A percentile compares a stretch with the other conserved stretches of the same genome.
Evolutionary conservation across 2,797 vertebrate species (phyloP).

Genomic region (Acanthornis magna): DNA sequence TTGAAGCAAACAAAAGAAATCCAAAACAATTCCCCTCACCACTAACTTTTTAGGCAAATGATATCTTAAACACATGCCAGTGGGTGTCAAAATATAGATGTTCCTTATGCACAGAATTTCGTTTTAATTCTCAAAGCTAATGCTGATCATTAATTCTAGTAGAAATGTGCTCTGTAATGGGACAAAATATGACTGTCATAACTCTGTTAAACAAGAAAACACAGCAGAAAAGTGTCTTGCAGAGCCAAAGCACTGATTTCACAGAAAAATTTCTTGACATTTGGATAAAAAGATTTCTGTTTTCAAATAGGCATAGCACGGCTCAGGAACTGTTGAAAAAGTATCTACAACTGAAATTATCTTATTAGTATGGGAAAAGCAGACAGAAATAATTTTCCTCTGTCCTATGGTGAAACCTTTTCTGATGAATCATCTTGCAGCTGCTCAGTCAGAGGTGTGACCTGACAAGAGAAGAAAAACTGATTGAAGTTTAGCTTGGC

Average conservation of each 20-base stretch:
- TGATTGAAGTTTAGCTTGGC: conserved; percentile 52
- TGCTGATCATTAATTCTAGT: neutral
- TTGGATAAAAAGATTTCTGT: conserved; percentile 46
- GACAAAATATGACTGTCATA: neutral
- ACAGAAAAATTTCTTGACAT: conserved; percentile 43
- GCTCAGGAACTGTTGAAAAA: conserved; percentile 8
- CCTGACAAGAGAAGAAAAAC: conserved; percentile 48
- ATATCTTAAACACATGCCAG: neutral
- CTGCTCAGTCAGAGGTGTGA: conserved; percentile 51
- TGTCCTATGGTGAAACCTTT: conserved; percentile 4
- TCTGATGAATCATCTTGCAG: conserved; percentile 45
- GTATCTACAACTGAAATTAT: conserved; percentile 38
- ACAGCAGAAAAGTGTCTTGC: neutral
- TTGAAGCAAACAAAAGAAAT: conserved; percentile 6
- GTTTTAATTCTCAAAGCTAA: neutral
- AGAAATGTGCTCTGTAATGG: neutral
- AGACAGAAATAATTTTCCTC: conserved; percentile 33
- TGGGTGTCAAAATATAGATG: neutral
- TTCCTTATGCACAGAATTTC: neutral
- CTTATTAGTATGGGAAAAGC: conserved; percentile 42
- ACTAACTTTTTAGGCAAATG: neutral
- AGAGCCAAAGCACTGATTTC: neutral
- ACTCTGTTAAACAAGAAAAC: neutral
- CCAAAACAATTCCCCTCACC: neutral
- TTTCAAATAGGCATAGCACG: conserved; percentile 13